A percentile compares a stretch with the other conserved stretches of the same genome.
These are phyloP conservation scores for Aplochiton taeniatus DNA, from an alignment of 2,797 vertebrate species.

Conservation along the genomic window DNA sequence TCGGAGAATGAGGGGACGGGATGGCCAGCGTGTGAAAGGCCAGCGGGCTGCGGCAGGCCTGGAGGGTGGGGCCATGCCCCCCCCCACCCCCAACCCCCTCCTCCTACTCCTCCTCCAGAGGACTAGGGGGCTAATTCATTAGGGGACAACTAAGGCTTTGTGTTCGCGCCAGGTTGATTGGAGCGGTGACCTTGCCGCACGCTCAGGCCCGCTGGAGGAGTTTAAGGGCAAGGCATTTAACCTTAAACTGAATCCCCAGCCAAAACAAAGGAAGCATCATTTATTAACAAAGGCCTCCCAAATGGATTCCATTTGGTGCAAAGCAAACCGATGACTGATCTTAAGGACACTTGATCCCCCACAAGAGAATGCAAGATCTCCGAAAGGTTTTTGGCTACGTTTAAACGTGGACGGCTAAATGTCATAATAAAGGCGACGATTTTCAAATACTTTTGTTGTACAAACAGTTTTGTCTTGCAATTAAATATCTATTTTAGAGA, in stretches of 20 bases:
- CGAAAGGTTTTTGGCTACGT: not conserved
- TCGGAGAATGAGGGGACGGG: conserved; percentile 73
- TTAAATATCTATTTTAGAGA: too few relatives aligned
- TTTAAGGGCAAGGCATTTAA: conserved; percentile 82
- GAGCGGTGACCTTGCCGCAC: conserved; percentile 76
- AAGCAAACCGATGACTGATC: conserved; percentile 31
- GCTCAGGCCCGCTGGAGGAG: conserved; percentile 68
- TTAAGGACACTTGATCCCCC: not conserved
- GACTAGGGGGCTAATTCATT: conserved; percentile 68
- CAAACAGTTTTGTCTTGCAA: too few relatives aligned
- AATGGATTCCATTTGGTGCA: conserved; percentile 22
- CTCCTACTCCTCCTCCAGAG: conserved; percentile 3
- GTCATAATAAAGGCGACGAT: too few relatives aligned
- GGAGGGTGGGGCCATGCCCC: conserved; percentile 25
- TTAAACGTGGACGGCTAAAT: too few relatives aligned
- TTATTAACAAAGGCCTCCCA: conserved; percentile 36
- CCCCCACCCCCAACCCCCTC: not conserved
- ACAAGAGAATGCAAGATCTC: not conserved
- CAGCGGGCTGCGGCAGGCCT: conserved; percentile 45
- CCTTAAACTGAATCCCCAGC: conserved; percentile 76
- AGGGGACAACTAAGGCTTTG: conserved; percentile 66
- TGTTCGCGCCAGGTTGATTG: conserved; percentile 68
- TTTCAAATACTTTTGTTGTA: too few relatives aligned
- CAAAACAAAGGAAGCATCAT: conserved; percentile 56
- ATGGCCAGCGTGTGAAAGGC: conserved; percentile 61